phyloP scores from a whole-genome alignment of 2,888 invertebrate genomes.

The Metellina segmentata region DNA sequence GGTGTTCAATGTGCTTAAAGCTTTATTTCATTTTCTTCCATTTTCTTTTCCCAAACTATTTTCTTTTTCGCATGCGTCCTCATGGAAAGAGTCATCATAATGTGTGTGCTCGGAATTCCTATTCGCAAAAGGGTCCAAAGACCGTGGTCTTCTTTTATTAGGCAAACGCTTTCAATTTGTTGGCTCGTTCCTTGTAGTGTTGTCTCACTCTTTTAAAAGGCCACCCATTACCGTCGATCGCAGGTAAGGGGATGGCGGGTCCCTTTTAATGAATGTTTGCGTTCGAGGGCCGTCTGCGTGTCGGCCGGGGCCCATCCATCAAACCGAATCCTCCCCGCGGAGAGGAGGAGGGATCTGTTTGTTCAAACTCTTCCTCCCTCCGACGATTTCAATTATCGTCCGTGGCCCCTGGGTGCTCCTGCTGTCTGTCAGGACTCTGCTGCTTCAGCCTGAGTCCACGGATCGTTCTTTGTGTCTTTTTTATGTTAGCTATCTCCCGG shows the following conservation, averaged over 20 bases:
- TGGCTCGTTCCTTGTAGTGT: conserved; percentile 7
- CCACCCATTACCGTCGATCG: conserved; percentile 70
- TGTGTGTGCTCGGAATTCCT: too few species aligned
- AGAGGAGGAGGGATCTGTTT: conserved; percentile 58
- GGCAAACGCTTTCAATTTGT: conserved; percentile 69
- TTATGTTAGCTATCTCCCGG: neutral
- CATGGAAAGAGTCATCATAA: too few species aligned
- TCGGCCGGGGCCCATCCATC: conserved; percentile 59
- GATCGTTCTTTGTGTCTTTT: neutral
- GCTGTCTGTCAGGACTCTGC: conserved; percentile 37
- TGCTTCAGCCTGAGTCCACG: neutral
- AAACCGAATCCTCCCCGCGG: conserved; percentile 33
- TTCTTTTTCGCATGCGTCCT: too few species aligned
- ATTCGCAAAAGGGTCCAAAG: neutral
- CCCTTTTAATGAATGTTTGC: conserved; percentile 76
- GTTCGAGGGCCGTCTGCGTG: conserved; percentile 49
- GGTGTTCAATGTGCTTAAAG: too few species aligned
- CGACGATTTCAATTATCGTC: conserved; percentile 70
- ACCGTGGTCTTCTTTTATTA: neutral
- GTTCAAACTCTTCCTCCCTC: conserved; percentile 36
- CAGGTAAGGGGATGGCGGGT: conserved; percentile 29
- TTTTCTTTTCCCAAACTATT: too few species aligned
- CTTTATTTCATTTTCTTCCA: too few species aligned
- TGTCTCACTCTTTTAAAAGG: conserved; percentile 50
- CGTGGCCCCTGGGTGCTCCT: conserved; percentile 22